Evolutionary conservation across 2,113 vertebrate species (phyloP).

Genomic region (Mobula hypostoma): DNA sequence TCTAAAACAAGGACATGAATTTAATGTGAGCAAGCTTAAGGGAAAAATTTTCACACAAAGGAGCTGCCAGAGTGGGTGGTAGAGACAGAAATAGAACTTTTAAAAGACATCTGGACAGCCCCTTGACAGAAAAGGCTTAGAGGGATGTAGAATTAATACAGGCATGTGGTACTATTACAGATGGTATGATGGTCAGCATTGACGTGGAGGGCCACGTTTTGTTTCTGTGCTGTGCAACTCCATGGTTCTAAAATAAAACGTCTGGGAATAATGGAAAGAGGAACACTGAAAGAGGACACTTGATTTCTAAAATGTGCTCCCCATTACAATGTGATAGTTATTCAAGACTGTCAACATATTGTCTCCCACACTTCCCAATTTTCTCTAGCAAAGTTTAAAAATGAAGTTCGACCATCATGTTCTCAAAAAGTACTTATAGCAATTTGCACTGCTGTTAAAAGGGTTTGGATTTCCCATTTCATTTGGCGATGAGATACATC

Average conservation of each 20-base stretch:
- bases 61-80: too few relatives aligned
- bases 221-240: too few relatives aligned
- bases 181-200: too few relatives aligned
- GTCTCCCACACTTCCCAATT: constrained; percentile 11
- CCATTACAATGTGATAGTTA: neutral
- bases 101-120: too few relatives aligned
- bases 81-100: too few relatives aligned
- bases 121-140: too few relatives aligned
- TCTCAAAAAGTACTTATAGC: neutral
- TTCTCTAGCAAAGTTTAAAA: neutral
- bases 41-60: too few relatives aligned
- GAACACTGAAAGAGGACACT: neutral
- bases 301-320: neutral
- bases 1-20: too few relatives aligned
- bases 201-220: too few relatives aligned
- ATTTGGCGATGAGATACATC: neutral
- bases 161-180: too few relatives aligned
- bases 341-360: neutral
- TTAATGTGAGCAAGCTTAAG: too few relatives aligned
- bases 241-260: neutral
- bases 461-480: neutral
- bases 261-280: neutral
- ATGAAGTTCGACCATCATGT: neutral
- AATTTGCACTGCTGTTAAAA: constrained; percentile 18
- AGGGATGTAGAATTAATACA: too few relatives aligned